Evolutionary conservation across 1,140 invertebrate species (phyloP), one percentile per base, ranked within the genome.

Genomic region (Phenacoccus solenopsis): DNA sequence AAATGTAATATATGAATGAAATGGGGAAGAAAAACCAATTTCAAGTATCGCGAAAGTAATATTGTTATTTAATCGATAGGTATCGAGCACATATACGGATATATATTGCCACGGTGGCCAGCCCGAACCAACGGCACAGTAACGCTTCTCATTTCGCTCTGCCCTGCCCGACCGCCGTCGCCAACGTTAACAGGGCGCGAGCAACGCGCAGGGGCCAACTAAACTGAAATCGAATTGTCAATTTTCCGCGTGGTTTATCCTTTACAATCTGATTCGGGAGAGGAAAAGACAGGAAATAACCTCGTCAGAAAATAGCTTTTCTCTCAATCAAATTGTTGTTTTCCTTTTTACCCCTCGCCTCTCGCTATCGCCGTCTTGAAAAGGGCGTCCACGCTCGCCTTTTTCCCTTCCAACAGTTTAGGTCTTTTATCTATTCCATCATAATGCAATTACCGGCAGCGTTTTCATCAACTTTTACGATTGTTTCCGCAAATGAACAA

Each of bases 1-100:
- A 67, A 71, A 71, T 71, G 67, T 71, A 71, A 71, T 71, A 71
- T 71, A 71, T 71, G 70, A 71, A 71, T 71, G 70, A 71, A 71
- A 71, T 71, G 70, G 70, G 70, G 70, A 71, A 71, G 70, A 71
- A 71, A 71, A 71, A 71, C 70, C 70, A 71, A 71, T 71, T 71
- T 71, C 70, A 67, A 71, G 70, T 71, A 71, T 71, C 70, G 70
- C 70, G 70, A 71, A 71, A 71, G 67, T 67, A 71, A 71, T 71
- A 71, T 67, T 69, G 70, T 71, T 71, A 71, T 71, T 71, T 71
- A 71, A 71, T 71, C 70, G 70, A 71, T 71, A 71, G 68, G 67
- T 71, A 71, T 71, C 70, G 38, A 49, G 38, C 38, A 49, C 38
- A 49, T 49, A 49, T 49, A 49, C 38, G 38, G 38, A 49, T 49